Evolutionary conservation across 37 sponge, comb jelly and placozoan species (phyloP).

Genomic region (Diacarnus erythraeanus): DNA sequence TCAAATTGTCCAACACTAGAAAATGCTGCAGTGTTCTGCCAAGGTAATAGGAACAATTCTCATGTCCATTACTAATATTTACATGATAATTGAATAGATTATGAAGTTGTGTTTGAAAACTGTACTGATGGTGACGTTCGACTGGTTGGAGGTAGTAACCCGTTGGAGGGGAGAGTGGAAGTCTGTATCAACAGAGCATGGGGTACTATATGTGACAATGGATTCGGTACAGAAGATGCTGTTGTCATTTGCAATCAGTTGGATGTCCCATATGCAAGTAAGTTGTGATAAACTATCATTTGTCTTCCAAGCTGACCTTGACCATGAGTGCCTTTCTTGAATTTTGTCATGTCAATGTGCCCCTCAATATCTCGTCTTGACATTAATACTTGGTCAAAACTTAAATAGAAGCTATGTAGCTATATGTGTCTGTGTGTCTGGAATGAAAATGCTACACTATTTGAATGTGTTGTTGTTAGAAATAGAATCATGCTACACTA

Average conservation of each 20-base stretch:
- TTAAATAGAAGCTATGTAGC: too few relatives aligned
- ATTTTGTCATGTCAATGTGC: too few relatives aligned
- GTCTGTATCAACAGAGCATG: slow-evolving; percentile 38
- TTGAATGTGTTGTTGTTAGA: too few relatives aligned
- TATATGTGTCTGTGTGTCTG: too few relatives aligned
- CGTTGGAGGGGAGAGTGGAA: slow-evolving; percentile 36
- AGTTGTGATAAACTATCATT: neutral
- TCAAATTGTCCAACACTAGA: neutral
- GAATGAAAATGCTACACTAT: neutral
- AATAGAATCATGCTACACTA: too few relatives aligned
- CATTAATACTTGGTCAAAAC: too few relatives aligned
- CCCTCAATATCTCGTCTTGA: too few relatives aligned
- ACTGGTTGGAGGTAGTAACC: slow-evolving; percentile 13
- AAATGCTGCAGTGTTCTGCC: neutral
- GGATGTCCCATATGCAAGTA: neutral
- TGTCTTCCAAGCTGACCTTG: too few relatives aligned
- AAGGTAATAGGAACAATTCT: neutral
- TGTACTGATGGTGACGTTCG: slow-evolving; percentile 42
- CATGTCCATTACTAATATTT: neutral
- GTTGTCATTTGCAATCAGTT: slow-evolving; percentile 40
- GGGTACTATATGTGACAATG: slow-evolving; percentile 50
- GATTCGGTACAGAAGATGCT: slow-evolving; percentile 34
- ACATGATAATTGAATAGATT: neutral
- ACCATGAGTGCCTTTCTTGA: too few relatives aligned
- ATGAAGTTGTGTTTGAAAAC: neutral